phyloP scores from a whole-genome alignment of 37 sponge, comb jelly and placozoan genomes.

The Diacarnus erythraeanus region DNA sequence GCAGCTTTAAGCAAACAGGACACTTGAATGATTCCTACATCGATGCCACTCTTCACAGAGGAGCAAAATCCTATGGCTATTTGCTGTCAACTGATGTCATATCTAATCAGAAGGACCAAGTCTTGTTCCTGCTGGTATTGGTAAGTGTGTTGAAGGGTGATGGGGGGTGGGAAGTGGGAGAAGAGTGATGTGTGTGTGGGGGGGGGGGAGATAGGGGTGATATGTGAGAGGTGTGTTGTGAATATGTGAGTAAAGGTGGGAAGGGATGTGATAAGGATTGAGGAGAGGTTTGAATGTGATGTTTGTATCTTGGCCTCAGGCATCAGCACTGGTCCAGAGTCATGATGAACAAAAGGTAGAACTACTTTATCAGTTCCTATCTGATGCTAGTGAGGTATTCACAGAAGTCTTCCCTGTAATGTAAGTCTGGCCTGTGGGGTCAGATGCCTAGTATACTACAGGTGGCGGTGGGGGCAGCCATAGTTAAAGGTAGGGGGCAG shows the following conservation, averaged over 20 bases:
- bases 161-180: no score
- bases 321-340: slow-evolving; percentile 56
- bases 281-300: no score
- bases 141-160: slow-evolving; percentile 40
- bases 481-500: no score
- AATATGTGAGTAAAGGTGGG: no score
- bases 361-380: slow-evolving; percentile 68
- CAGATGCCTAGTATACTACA: no score
- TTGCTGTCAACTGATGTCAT: slow-evolving; percentile 30
- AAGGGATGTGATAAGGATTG: no score
- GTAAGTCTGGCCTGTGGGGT: slow-evolving; percentile 50
- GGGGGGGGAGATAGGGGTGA: no score
- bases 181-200: no score
- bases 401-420: slow-evolving; percentile 70
- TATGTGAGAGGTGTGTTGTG: no score
- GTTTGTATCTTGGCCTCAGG: slow-evolving; percentile 8
- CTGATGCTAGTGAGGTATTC: slow-evolving; percentile 67
- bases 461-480: no score
- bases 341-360: slow-evolving; percentile 43
- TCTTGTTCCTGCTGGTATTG: slow-evolving; percentile 50
- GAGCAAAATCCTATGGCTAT: neutral
- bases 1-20: neutral
- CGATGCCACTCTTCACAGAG: neutral
- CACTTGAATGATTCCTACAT: no score
- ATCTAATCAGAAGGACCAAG: slow-evolving; percentile 31